Evolutionary conservation across 2,888 invertebrate genomes (phyloP).

Genomic region (Syritta pipiens): DNA sequence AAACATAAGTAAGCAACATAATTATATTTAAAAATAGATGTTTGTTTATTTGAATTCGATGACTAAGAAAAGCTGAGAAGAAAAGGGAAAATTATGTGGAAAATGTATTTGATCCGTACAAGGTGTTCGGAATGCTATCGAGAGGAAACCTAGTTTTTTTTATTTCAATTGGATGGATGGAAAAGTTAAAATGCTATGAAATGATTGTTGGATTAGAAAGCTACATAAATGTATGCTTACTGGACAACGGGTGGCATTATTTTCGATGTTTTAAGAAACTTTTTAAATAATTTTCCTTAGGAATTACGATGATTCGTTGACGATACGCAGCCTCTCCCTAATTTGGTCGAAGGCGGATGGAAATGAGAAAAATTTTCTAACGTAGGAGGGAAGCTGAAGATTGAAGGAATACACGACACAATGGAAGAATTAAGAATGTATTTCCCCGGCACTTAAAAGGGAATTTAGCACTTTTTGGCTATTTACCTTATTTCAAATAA

Average conservation of each 20-base stretch:
- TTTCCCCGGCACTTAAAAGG: neutral
- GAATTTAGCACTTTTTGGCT: neutral
- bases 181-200: constrained; percentile 21
- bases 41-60: constrained; percentile 44
- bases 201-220: constrained; percentile 56
- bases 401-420: constrained; percentile 7
- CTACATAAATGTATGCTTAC: constrained; percentile 53
- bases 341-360: constrained; percentile 55
- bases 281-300: constrained; percentile 37
- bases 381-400: too few relatives aligned
- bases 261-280: constrained; percentile 16
- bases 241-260: constrained; percentile 63
- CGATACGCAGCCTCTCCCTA: constrained; percentile 60
- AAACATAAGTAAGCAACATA: constrained; percentile 20
- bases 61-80: constrained; percentile 3
- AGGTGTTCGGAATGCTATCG: constrained; percentile 37
- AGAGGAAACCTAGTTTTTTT: constrained; percentile 29
- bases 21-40: constrained; percentile 57
- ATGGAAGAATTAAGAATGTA: neutral
- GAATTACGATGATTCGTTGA: constrained; percentile 42
- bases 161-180: constrained; percentile 15
- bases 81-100: constrained; percentile 27
- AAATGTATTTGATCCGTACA: constrained; percentile 43
- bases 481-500: constrained; percentile 48
- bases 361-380: constrained; percentile 22